A percentile compares a stretch with the other conserved stretches of the same genome.
Evolutionary conservation across 2,797 vertebrate species (phyloP).

Genomic region (Smutsia gigantea): DNA sequence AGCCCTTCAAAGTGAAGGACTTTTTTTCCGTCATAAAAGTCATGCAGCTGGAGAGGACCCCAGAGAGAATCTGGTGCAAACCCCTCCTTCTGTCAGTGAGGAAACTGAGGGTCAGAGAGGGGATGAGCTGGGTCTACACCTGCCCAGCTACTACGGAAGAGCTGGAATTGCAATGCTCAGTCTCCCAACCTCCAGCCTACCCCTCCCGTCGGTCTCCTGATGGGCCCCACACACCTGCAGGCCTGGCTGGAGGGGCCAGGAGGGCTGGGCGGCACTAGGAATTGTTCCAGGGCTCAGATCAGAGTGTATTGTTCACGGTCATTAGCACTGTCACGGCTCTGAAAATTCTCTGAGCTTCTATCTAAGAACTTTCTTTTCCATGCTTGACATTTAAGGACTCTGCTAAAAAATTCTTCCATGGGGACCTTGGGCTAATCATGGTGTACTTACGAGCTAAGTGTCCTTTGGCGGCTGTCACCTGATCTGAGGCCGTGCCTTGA

Average conservation of each 20-base stretch:
- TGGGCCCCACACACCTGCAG: not conserved
- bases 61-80: not conserved
- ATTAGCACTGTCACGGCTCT: rapidly evolving
- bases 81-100: not conserved
- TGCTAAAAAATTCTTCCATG: not conserved
- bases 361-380: not conserved
- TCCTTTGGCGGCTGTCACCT: no score
- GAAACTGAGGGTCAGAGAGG: not conserved
- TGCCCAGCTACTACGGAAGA: not conserved
- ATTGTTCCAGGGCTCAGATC: not conserved
- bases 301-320: not conserved
- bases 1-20: not conserved
- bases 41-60: not conserved
- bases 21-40: not conserved
- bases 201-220: not conserved
- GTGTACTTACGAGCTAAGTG: not conserved
- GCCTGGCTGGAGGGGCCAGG: not conserved
- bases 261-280: rapidly evolving
- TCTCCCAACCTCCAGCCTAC: no score
- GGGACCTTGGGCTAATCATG: not conserved
- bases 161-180: rapidly evolving
- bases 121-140: not conserved
- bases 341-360: constrained; percentile 1
- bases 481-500: rapidly evolving
- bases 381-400: constrained; percentile 52